Conservation (phyloP, 2,113 vertebrate genomes). For the Edolisoma coerulescens region DNA sequence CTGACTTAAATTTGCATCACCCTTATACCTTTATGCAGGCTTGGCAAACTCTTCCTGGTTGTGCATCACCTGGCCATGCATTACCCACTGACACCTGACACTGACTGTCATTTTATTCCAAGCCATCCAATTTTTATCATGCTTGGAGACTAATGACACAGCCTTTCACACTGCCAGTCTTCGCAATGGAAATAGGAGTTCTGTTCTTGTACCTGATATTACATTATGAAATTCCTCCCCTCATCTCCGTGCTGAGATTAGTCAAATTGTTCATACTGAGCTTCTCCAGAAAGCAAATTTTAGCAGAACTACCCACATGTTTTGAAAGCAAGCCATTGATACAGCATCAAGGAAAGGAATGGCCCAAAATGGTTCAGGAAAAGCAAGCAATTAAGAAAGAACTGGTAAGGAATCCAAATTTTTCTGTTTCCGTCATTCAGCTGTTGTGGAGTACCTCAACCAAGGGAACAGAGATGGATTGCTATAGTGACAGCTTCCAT, state of each 20-base stretch:
- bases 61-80: not conserved
- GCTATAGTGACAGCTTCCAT: not conserved
- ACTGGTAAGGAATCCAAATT: not conserved
- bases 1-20: not conserved
- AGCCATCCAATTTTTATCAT: not conserved
- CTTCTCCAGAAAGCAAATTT: not conserved
- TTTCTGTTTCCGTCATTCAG: not conserved
- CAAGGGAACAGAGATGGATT: not conserved
- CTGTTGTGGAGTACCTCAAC: not conserved
- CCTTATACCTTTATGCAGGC: not conserved
- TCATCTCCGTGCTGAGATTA: not conserved
- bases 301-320: not conserved
- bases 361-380: not conserved
- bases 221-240: not conserved
- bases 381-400: not conserved
- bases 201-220: not conserved
- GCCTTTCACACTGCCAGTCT: not conserved
- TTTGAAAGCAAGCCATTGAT: not conserved
- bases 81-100: not conserved
- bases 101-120: not conserved
- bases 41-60: not conserved
- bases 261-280: not conserved
- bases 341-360: not conserved
- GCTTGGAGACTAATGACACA: not conserved
- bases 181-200: fast-evolving